A percentile compares a stretch with the other conserved stretches of the same genome.
phyloP scores from a whole-genome alignment of 1,140 invertebrate genomes.

The Dreissena polymorpha region DNA sequence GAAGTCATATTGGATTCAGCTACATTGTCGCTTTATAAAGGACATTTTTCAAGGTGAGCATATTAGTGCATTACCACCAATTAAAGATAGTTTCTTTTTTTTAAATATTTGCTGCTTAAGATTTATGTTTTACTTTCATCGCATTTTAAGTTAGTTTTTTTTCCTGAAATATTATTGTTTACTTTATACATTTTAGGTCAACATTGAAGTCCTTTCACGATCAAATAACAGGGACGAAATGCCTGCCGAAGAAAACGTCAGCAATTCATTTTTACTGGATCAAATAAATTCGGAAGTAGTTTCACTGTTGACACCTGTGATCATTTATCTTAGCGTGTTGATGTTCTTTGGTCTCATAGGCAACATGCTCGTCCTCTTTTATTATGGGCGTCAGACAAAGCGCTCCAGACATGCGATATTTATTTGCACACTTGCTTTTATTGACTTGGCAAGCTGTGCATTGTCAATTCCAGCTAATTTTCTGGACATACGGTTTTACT shows the following conservation, averaged over 20 bases:
- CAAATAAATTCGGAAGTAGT: constrained; percentile 54
- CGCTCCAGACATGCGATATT: constrained; percentile 50
- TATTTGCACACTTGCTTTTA: constrained; percentile 61
- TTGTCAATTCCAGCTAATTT: constrained; percentile 66
- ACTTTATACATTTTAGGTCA: too few relatives aligned
- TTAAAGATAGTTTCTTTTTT: too few relatives aligned
- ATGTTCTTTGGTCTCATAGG: constrained; percentile 55
- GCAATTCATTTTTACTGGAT: constrained; percentile 3
- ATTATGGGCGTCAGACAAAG: constrained; percentile 47
- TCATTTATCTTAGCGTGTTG: constrained; percentile 50
- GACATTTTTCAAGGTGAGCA: too few relatives aligned
- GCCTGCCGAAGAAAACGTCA: neutral
- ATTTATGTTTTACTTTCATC: too few relatives aligned
- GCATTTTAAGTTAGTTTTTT: too few relatives aligned
- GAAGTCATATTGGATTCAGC: too few relatives aligned
- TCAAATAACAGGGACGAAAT: too few relatives aligned
- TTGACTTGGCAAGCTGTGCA: constrained; percentile 60
- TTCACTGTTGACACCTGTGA: constrained; percentile 47
- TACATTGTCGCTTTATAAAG: too few relatives aligned
- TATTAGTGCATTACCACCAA: too few relatives aligned
- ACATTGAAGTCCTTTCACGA: too few relatives aligned
- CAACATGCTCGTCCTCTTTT: constrained; percentile 55
- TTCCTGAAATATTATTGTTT: too few relatives aligned
- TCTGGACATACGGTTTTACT: constrained; percentile 57
- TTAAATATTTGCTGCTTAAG: too few relatives aligned